phyloP scores from a whole-genome alignment of 2,113 vertebrate genomes.

The Thalassoma bifasciatum region DNA sequence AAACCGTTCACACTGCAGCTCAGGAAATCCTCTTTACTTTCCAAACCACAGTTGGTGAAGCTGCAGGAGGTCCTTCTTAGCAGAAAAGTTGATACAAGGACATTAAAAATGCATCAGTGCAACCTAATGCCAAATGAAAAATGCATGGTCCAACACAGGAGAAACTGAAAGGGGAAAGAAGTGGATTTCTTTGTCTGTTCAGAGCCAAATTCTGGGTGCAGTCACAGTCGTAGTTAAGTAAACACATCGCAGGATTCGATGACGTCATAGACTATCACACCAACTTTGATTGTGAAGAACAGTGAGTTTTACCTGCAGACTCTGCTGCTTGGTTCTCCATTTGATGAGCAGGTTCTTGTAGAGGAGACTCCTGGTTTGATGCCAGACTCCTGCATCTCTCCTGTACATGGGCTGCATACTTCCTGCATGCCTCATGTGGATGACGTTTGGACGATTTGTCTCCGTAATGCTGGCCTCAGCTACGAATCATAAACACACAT shows the following conservation, averaged over 20 bases:
- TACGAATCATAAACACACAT: constrained; percentile 26
- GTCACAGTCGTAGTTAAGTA: no score
- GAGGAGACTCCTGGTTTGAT: constrained; percentile 86
- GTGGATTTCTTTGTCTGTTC: neutral
- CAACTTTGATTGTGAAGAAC: no score
- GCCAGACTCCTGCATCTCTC: constrained; percentile 82
- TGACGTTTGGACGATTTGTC: constrained; percentile 56
- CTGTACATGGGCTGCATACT: constrained; percentile 70
- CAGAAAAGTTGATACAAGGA: constrained; percentile 17
- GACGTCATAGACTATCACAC: no score
- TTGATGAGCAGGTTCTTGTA: constrained; percentile 91
- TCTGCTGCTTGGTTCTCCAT: constrained; percentile 89
- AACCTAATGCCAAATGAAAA: constrained; percentile 65
- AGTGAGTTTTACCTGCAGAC: constrained; percentile 89
- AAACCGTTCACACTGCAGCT: neutral
- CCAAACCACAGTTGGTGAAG: constrained; percentile 2
- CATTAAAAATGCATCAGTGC: constrained; percentile 66
- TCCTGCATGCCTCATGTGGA: constrained; percentile 74
- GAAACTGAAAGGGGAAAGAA: neutral
- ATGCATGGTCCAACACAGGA: constrained; percentile 50
- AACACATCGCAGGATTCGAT: no score
- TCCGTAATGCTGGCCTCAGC: constrained; percentile 70
- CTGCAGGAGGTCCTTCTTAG: constrained; percentile 18
- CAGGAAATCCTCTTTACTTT: neutral
- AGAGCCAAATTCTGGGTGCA: neutral